Percentiles rank a stretch among this genome's conserved stretches.
phyloP scores from a whole-genome alignment of 2,113 vertebrate genomes.

The Oryzias melastigma region DNA sequence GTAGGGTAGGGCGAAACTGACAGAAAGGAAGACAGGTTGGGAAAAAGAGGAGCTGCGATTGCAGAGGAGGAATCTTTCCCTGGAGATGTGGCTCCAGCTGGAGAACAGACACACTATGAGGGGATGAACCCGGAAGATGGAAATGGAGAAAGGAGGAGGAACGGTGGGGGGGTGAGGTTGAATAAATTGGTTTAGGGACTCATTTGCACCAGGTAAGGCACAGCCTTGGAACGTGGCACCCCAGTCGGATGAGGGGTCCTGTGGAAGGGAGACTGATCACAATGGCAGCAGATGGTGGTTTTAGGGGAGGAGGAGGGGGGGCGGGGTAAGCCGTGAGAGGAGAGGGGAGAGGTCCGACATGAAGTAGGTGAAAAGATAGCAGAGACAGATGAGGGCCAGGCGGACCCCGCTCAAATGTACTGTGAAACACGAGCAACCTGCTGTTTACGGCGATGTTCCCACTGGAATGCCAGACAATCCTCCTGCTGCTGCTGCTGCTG shows the following conservation, averaged over 20 bases:
- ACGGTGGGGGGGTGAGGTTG: slow-evolving; percentile 34
- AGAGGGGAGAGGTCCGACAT: slow-evolving; percentile 35
- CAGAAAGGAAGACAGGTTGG: slow-evolving; percentile 38
- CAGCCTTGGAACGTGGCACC: slow-evolving; percentile 92
- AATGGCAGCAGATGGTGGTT: slow-evolving; percentile 92
- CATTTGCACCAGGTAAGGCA: slow-evolving; percentile 77
- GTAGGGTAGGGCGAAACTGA: slow-evolving; percentile 19
- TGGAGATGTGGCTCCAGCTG: slow-evolving; percentile 63
- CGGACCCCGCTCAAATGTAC: slow-evolving; percentile 79
- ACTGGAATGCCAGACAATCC: slow-evolving; percentile 48
- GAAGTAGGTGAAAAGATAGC: slow-evolving; percentile 44
- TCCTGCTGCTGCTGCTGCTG: slow-evolving; percentile 47
- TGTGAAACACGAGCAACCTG: slow-evolving; percentile 78
- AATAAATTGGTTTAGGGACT: slow-evolving; percentile 76
- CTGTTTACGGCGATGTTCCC: slow-evolving; percentile 36
- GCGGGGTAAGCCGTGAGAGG: slow-evolving; percentile 24
- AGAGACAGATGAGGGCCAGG: slow-evolving; percentile 50
- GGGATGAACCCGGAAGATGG: slow-evolving; percentile 8
- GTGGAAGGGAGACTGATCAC: slow-evolving; percentile 86
- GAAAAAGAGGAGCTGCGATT: slow-evolving; percentile 5
- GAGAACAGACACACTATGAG: slow-evolving; percentile 54
- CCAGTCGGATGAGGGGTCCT: slow-evolving; percentile 79
- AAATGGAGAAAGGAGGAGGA: slow-evolving; percentile 61
- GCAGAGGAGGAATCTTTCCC: slow-evolving; percentile 54
- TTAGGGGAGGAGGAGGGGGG: slow-evolving; percentile 9